Conservation (phyloP, 1,140 invertebrate genomes). For the Camponotus vicinus region DNA sequence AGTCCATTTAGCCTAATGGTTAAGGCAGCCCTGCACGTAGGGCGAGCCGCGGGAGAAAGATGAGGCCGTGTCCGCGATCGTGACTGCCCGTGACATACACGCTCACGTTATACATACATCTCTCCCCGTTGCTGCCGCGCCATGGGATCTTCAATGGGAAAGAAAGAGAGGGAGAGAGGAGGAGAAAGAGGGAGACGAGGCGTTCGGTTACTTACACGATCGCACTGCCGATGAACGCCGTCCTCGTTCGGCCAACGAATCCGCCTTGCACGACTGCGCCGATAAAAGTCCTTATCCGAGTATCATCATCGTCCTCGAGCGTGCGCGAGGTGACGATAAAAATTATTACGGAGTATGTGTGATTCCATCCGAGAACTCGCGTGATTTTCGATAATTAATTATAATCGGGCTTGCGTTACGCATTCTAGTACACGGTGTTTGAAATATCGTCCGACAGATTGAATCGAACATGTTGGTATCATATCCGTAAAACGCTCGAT, state of each 20-base stretch:
- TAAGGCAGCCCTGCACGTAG: slow-evolving; percentile 56
- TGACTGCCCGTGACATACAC: slow-evolving; percentile 78
- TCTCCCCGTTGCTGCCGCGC: slow-evolving; percentile 34
- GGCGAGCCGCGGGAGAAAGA: slow-evolving; percentile 67
- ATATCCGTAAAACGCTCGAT: slow-evolving; percentile 9
- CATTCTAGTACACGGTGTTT: background rate
- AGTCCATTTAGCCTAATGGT: slow-evolving; percentile 60
- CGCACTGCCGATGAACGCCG: slow-evolving; percentile 67
- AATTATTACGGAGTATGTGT: slow-evolving; percentile 16
- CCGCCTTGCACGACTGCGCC: slow-evolving; percentile 31
- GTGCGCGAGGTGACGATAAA: slow-evolving; percentile 54
- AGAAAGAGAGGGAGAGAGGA: too few relatives aligned
- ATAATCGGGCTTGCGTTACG: slow-evolving; percentile 13
- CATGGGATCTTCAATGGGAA: slow-evolving; percentile 49
- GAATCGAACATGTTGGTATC: slow-evolving; percentile 30
- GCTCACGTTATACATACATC: slow-evolving; percentile 74
- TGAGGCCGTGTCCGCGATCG: slow-evolving; percentile 72
- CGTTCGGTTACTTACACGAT: slow-evolving; percentile 71
- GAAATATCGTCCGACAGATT: slow-evolving; percentile 25
- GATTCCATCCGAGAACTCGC: slow-evolving; percentile 20
- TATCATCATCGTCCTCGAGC: slow-evolving; percentile 37
- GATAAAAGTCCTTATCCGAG: slow-evolving; percentile 65
- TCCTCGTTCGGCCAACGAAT: slow-evolving; percentile 51
- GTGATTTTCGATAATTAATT: slow-evolving; percentile 57
- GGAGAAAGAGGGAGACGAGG: slow-evolving; percentile 25